Conservation (phyloP, 2,113 vertebrate genomes). For the Girardinichthys multiradiatus region DNA sequence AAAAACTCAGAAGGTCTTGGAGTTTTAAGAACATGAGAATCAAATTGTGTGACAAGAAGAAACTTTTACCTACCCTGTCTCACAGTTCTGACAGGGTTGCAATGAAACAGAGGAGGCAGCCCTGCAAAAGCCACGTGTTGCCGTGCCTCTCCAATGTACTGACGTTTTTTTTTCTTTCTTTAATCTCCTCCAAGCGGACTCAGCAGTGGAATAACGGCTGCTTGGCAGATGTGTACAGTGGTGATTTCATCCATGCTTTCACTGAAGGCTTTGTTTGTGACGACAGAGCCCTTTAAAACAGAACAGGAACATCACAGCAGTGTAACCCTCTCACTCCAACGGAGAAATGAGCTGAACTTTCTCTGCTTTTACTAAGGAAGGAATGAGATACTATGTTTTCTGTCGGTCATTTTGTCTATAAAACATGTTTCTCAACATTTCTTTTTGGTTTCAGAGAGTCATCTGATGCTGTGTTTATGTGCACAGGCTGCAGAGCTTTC, state of each 20-base stretch:
- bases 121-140: constrained; percentile 48
- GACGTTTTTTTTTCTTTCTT: constrained; percentile 17
- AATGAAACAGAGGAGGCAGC: constrained; percentile 51
- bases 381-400: constrained; percentile 4
- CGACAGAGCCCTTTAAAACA: constrained; percentile 38
- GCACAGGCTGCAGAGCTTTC: constrained; percentile 42
- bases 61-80: constrained; percentile 14
- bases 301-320: constrained; percentile 50
- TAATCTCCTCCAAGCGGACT: constrained; percentile 54
- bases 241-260: constrained; percentile 57
- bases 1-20: constrained; percentile 28
- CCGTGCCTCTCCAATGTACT: neutral
- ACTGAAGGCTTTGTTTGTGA: constrained; percentile 50
- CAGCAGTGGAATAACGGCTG: constrained; percentile 58
- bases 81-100: constrained; percentile 6
- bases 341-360: constrained; percentile 17
- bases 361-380: constrained; percentile 1
- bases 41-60: constrained; percentile 32
- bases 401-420: constrained; percentile 18
- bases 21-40: constrained; percentile 42
- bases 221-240: constrained; percentile 72
- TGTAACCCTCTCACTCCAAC: constrained; percentile 19
- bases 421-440: constrained; percentile 47
- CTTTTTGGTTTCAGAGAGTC: constrained; percentile 48
- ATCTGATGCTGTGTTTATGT: constrained; percentile 54